These are phyloP conservation scores for Alectura lathami DNA, from an alignment of 2,113 vertebrate species.

Conservation along the genomic window DNA sequence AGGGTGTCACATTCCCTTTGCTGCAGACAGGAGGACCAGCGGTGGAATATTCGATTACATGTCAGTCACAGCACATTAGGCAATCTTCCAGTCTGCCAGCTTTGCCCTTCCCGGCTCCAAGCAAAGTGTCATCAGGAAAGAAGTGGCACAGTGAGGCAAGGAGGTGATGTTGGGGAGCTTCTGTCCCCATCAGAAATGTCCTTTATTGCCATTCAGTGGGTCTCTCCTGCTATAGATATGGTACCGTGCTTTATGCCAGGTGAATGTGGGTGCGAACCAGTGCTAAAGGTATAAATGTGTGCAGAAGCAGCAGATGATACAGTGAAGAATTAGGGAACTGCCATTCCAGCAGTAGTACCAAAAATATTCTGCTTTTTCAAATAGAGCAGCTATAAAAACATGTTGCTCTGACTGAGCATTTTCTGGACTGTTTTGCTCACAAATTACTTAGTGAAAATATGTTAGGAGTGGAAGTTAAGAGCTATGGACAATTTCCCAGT, in stretches of 20 bases:
- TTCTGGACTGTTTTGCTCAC: slow-evolving; percentile 21
- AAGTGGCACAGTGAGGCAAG: slow-evolving; percentile 11
- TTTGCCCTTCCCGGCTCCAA: slow-evolving; percentile 63
- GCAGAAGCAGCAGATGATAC: neutral
- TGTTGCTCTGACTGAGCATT: neutral
- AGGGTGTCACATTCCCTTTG: slow-evolving; percentile 55
- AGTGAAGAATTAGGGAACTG: neutral
- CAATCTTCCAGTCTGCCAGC: slow-evolving; percentile 71
- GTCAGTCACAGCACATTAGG: slow-evolving; percentile 73
- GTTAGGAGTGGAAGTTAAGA: slow-evolving; percentile 27
- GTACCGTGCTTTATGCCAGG: neutral
- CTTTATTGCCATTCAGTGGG: neutral
- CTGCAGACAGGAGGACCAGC: slow-evolving; percentile 51
- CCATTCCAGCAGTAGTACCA: neutral
- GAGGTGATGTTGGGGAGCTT: neutral
- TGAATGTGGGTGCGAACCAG: neutral
- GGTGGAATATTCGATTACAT: slow-evolving; percentile 69
- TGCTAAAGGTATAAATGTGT: neutral
- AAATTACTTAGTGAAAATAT: slow-evolving; percentile 50
- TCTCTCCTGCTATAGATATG: neutral
- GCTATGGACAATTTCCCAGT: slow-evolving; percentile 29
- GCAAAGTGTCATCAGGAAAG: slow-evolving; percentile 61
- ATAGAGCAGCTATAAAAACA: slow-evolving; percentile 17
- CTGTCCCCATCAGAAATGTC: neutral
- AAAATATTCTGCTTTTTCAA: slow-evolving; percentile 39